Percentiles rank a stretch among this genome's conserved stretches.
Evolutionary conservation across 2,113 vertebrate genomes (phyloP).

Genomic region (Strigops habroptila): DNA sequence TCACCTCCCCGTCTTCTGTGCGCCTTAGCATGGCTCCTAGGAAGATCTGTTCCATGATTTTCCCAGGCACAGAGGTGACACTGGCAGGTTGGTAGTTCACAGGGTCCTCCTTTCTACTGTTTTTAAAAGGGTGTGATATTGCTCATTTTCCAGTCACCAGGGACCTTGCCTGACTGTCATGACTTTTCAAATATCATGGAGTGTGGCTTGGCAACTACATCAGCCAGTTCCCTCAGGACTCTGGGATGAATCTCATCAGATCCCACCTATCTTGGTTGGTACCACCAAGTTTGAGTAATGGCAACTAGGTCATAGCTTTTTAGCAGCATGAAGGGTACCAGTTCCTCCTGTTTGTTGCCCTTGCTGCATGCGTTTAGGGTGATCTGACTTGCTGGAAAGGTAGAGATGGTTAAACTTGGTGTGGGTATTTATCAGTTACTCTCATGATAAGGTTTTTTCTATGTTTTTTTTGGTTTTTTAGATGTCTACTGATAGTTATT

Average conservation of each 20-base stretch:
- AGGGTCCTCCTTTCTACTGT: not conserved
- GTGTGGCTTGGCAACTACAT: not conserved
- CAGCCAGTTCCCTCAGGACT: not conserved
- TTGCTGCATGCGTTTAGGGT: not conserved
- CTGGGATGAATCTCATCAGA: not conserved
- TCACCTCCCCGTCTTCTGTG: not conserved
- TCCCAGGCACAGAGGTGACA: not conserved
- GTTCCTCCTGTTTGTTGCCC: not conserved
- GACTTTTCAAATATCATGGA: not conserved
- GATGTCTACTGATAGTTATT: not conserved
- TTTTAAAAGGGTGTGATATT: not conserved
- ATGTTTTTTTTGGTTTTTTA: not conserved
- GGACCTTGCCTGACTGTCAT: not conserved
- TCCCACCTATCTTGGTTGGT: not conserved
- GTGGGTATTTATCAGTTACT: not conserved
- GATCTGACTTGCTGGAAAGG: not conserved
- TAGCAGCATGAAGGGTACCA: not conserved
- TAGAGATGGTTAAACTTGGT: not conserved
- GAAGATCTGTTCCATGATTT: not conserved
- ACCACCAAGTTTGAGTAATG: not conserved
- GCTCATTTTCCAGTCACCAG: not conserved
- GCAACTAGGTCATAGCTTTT: not conserved
- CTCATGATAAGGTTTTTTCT: accelerated
- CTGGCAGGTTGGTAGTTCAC: not conserved
- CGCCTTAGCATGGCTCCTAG: not conserved